Base-by-base conservation (phyloP, 2,113 vertebrate genomes). In the Turdus rufiventris region DNA sequence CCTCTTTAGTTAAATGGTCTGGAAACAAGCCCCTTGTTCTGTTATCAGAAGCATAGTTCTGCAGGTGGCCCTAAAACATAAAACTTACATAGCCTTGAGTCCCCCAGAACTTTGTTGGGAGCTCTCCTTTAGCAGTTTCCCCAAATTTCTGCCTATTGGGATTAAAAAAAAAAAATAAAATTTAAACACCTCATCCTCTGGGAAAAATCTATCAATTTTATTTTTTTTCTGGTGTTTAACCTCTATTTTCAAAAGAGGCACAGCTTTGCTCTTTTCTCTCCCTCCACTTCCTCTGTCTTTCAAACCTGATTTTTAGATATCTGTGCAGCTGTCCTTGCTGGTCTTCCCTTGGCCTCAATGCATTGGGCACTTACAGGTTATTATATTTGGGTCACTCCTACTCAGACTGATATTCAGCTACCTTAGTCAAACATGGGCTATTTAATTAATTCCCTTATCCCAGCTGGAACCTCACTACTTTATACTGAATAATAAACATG, bases 361-460 rank as follows among this genome's bases (percentile, higher is more conserved):
- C 25, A 45, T 25, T 62, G 42, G 23, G 9, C 63, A 50, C 58
- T 88, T 61, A 73, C 12, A 88, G 54, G 33, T 85, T 93, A 38
- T 79, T 96, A 53, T 66, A 85, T 75, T 62, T 96, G 50, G 67
- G 54, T 82, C 28, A 57, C 10, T 88, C 28, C 6, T 68, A 68
- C 28, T 88, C 62, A 82, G 40, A 33, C 29, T 9, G 2, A n/a
- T 70, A 84, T 83, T 84, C 60, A 89, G 23, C 58, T 94, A 42
- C 74, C 58, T 91, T 85, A 80, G 87, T 85, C 78, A 91, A 82
- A 88, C 58, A 88, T 3, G 6, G 57, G 50, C 81, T 87, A 17
- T 90, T 94, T 88, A 95, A 94, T 93, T 95, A 95, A 90, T 94
- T 94, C 50, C 74, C 26, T 96, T 90, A 76, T 93, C 78, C 78